Percentiles rank a stretch among this genome's conserved stretches.
These are phyloP conservation scores for Thymelicus acteon DNA, from an alignment of 2,888 invertebrate species.

Conservation along the genomic window DNA sequence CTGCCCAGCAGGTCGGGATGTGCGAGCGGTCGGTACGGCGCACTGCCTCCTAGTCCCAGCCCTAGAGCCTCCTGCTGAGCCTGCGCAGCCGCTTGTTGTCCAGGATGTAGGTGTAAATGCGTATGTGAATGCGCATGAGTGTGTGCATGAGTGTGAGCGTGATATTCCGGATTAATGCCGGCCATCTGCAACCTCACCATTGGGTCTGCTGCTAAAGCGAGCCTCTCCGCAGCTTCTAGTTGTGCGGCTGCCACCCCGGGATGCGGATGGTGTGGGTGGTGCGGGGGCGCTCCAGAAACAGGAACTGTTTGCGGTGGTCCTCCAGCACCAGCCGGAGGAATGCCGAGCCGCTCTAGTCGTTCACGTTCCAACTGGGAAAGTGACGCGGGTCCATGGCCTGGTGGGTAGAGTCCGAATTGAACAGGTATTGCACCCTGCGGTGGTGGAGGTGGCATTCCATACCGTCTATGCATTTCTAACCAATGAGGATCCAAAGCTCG, in stretches of 20 bases:
- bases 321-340: constrained; percentile 85
- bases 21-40: constrained; percentile 87
- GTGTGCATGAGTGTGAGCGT: constrained; percentile 96
- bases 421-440: constrained; percentile 88
- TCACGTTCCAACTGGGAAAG: constrained; percentile 95
- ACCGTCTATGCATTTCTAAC: constrained; percentile 95
- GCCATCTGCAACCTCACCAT: constrained; percentile 98
- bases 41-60: constrained; percentile 69
- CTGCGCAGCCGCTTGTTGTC: constrained; percentile 87
- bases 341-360: constrained; percentile 92
- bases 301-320: constrained; percentile 79
- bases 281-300: constrained; percentile 82
- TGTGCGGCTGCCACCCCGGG: constrained; percentile 85
- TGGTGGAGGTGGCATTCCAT: constrained; percentile 86
- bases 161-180: constrained; percentile 94
- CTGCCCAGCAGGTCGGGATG: constrained; percentile 92
- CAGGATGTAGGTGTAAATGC: constrained; percentile 92
- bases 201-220: constrained; percentile 94
- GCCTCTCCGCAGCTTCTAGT: constrained; percentile 90
- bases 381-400: constrained; percentile 87
- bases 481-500: constrained; percentile 91
- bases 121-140: constrained; percentile 96
- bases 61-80: constrained; percentile 88
- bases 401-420: constrained; percentile 90
- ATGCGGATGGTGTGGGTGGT: constrained; percentile 85